Evolutionary conservation across 2,797 vertebrate genomes (phyloP), one percentile per base, ranked within the genome.

Genomic region (Melopsittacus undulatus): DNA sequence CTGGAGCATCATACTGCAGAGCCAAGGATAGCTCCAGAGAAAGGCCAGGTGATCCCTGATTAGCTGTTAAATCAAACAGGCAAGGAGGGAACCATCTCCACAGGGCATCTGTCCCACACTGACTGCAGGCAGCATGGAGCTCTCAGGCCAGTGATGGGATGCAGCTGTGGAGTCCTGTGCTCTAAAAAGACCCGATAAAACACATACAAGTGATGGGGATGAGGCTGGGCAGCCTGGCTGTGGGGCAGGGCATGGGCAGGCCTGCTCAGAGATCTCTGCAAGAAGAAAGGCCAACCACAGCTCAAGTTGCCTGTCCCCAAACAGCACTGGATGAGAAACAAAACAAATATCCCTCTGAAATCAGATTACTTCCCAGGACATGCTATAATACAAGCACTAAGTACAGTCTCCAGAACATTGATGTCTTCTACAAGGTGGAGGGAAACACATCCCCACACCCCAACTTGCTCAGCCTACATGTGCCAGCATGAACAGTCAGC

Each of bases 261-360:
- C 11, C 82, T 72, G 64, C 82, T n/a, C 32, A 62, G n/a, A 5
- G 4, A 66, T 6, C 52, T 19, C 79, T 43, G 84, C 73, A 72
- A 52, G 40, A n/a, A 57, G 26, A 42, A 45, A 88, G 30, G 32
- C 27, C 38, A 79, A 22, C 29, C 13, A 34, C 61, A 87, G 9
- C 52, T 26, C 1, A 79, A 40, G 8, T 29, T 29, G n/a, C 56
- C 51, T 32, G 36, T 34, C 64, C 40, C 51, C 75, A 82, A 22
- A 76, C 20, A 42, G 59, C 70, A 45, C 13, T 2, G 2, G 12
- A 54, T 5, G 14, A 89, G 74, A 69, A 91, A 81, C 9, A 5
- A 83, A 88, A 91, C 68, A 93, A 89, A 94, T 45, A 90, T 11
- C 52, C 51, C 48, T 59, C 80, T 61, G 48, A 77, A 94, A 92